Base-by-base conservation (phyloP, 1,140 invertebrate genomes). In the Drosophila jambulina region DNA sequence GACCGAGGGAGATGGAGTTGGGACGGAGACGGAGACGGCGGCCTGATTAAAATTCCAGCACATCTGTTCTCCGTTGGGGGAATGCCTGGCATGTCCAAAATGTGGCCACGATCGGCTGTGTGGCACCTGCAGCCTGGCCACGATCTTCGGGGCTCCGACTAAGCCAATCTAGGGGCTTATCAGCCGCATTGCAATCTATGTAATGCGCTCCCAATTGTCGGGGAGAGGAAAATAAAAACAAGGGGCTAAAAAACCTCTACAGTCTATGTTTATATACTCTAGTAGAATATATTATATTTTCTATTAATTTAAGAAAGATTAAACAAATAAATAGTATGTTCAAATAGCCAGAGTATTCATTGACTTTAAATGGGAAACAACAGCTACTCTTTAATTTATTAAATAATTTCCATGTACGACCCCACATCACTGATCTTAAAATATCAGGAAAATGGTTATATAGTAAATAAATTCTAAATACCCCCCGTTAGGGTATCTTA, bases 1-100 rank as follows among this genome's bases (percentile, higher is more conserved):
- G 56, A 67, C 61, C 70, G 21, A 65, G 17, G 27, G 76, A 46
- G 34, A 8, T 32, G 27, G 29, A 36, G 32, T 9, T 21, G 49
- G 49, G 27, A 3, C 9, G 27, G 27, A 32, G 49, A 8, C 2
- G 49, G 19, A 32, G 48, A 51, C 49, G 49, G 64, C 69, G 75
- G 78, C 67, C 81, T 90, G 85, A 90, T 90, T 90, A 90, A 90
- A 90, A 90, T 90, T 90, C 85, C 85, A 79, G 46, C 57, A 48
- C 46, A 77, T 58, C 40, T 48, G 48, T 56, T 38, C 49, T 25
- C 27, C 42, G 38, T 8, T 46, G 62, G 38, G 36, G 29, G 80
- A 60, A 60, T 75, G 56, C 27, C 57, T 49, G 63, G 83, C 82
- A 86, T 86, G 82, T 87, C 83, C 75, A 87, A 82, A 82, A 83